A percentile compares a stretch with the other conserved stretches of the same genome.
Evolutionary conservation across 2,113 vertebrate species (phyloP).

Genomic region (Planiliza haematocheilus): DNA sequence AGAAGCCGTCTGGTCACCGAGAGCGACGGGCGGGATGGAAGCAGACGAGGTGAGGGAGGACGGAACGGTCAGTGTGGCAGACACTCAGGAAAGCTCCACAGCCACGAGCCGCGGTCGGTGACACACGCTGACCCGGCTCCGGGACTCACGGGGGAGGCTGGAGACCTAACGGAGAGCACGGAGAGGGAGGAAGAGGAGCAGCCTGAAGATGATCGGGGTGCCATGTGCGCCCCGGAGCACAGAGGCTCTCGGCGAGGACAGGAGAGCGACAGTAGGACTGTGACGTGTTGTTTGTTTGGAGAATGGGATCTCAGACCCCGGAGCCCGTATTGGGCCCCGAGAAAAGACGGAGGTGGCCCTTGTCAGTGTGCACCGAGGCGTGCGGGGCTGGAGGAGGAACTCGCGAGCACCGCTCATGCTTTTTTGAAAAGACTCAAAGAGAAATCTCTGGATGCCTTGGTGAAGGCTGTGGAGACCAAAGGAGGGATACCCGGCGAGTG

Average conservation of each 20-base stretch:
- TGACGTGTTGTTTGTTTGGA: conserved; percentile 91
- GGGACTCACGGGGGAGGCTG: conserved; percentile 59
- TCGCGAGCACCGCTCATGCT: conserved; percentile 87
- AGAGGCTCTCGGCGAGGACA: conserved; percentile 73
- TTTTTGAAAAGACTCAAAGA: conserved; percentile 94
- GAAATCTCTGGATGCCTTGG: conserved; percentile 88
- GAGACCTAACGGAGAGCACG: conserved; percentile 75
- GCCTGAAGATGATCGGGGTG: conserved; percentile 72
- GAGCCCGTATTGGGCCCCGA: conserved; percentile 62
- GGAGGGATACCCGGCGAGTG: conserved; percentile 90
- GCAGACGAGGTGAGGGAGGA: conserved; percentile 77
- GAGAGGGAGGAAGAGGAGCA: conserved; percentile 73
- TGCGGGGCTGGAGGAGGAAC: conserved; percentile 79
- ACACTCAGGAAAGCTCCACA: conserved; percentile 79
- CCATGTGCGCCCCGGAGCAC: conserved; percentile 75
- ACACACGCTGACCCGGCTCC: conserved; percentile 61
- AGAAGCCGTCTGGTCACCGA: conserved; percentile 92
- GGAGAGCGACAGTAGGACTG: conserved; percentile 84
- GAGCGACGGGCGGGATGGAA: conserved; percentile 84
- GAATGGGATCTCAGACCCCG: conserved; percentile 82
- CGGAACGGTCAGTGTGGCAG: conserved; percentile 70
- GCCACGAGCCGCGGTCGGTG: conserved; percentile 76
- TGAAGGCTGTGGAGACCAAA: conserved; percentile 92
- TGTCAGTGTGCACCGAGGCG: conserved; percentile 63
- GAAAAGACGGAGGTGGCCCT: conserved; percentile 70